Evolutionary conservation across 2,888 invertebrate species (phyloP).

Genomic region (Dorcus hopei): DNA sequence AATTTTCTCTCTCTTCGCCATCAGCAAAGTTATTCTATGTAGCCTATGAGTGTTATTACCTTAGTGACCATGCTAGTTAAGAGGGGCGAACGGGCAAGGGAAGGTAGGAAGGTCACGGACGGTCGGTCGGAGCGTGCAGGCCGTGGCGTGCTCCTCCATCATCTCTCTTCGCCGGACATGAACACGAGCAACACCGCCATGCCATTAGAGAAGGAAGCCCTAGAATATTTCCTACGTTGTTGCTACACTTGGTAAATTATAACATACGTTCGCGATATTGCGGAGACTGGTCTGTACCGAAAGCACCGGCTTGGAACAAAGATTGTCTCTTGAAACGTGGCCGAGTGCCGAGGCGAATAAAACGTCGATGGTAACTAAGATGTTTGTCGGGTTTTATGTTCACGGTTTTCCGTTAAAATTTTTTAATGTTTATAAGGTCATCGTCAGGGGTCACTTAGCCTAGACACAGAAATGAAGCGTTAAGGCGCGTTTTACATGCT

Average conservation of each 20-base stretch:
- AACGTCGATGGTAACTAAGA: no score
- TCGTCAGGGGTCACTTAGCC: no score
- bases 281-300: background rate
- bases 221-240: background rate
- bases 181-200: conserved; percentile 16
- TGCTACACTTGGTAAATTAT: conserved; percentile 3
- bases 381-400: no score
- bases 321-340: no score
- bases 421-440: no score
- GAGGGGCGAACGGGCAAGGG: conserved; percentile 9
- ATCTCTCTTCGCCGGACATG: conserved; percentile 24
- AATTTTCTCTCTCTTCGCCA: conserved; percentile 8
- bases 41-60: conserved; percentile 16
- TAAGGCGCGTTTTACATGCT: no score
- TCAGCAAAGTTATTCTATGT: conserved; percentile 12
- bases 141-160: conserved; percentile 36
- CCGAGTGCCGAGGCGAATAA: no score
- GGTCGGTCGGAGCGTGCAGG: conserved; percentile 41
- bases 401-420: no score
- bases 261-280: background rate
- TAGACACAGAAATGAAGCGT: no score
- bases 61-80: conserved; percentile 9
- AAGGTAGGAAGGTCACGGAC: conserved; percentile 38
- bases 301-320: background rate
- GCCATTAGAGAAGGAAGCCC: conserved; percentile 10